phyloP scores from a whole-genome alignment of 2,797 vertebrate species.

The Podarcis siculus region DNA sequence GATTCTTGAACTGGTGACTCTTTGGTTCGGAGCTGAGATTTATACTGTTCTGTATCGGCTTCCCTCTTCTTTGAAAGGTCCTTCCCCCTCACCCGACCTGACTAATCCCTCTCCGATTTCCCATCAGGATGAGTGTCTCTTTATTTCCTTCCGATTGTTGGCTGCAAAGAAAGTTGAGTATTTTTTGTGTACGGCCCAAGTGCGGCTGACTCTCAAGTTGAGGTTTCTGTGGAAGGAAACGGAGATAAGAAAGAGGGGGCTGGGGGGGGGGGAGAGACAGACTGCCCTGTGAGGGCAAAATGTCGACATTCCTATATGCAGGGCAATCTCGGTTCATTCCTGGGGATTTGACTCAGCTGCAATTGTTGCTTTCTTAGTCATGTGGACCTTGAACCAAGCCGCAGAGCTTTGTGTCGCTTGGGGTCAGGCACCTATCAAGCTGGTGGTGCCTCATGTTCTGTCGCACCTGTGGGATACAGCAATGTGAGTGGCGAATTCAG shows the following conservation, averaged over 20 bases:
- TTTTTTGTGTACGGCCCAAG: neutral
- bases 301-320: neutral
- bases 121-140: neutral
- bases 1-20: too few species aligned
- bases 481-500: too few species aligned
- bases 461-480: too few species aligned
- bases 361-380: neutral
- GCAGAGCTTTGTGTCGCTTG: neutral
- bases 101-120: neutral
- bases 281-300: neutral
- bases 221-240: constrained; percentile 52
- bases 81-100: neutral
- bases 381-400: neutral
- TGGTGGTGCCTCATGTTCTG: too few species aligned
- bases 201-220: neutral
- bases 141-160: constrained; percentile 44
- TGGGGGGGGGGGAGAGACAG: too few species aligned
- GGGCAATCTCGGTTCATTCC: neutral
- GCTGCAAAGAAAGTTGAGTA: neutral
- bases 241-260: neutral
- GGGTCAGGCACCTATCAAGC: neutral
- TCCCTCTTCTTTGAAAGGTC: neutral
- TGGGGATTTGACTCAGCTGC: rapidly evolving
- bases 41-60: neutral
- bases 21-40: neutral